Conservation (phyloP, 2,797 vertebrate genomes). For the Melanogrammus aeglefinus region DNA sequence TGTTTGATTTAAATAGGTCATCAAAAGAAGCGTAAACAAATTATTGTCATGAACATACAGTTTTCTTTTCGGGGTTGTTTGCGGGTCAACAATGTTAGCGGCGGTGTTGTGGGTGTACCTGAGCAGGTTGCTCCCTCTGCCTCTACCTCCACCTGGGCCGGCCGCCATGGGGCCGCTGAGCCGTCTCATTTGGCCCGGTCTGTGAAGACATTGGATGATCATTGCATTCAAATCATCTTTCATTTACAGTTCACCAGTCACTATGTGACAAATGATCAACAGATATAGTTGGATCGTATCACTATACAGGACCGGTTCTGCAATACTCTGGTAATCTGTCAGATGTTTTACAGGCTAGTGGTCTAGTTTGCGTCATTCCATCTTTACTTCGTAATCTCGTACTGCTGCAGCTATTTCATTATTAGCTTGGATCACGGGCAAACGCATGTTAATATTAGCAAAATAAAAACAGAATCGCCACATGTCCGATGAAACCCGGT, state of each 20-base stretch:
- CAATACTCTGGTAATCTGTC: background rate
- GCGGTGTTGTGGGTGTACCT: constrained; percentile 75
- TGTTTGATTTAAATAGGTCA: too few relatives aligned
- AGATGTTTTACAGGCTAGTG: background rate
- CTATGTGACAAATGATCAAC: background rate
- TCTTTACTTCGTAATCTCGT: background rate
- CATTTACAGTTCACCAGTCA: background rate
- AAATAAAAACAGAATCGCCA: background rate
- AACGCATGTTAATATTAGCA: background rate
- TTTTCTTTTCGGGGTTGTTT: background rate
- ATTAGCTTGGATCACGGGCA: background rate
- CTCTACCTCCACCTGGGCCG: constrained; percentile 96
- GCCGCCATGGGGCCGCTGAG: constrained; percentile 80
- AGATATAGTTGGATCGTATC: background rate
- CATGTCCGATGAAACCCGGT: background rate
- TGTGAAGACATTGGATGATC: constrained; percentile 47
- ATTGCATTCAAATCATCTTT: background rate
- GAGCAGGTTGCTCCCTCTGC: constrained; percentile 89
- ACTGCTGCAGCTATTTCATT: background rate
- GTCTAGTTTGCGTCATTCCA: background rate
- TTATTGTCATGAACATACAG: background rate
- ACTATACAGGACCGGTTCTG: background rate
- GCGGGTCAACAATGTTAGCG: background rate
- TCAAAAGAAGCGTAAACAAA: too few relatives aligned
- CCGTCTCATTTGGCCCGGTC: constrained; percentile 88